Base-by-base conservation (phyloP, 2,888 invertebrate species). In the Campoplex capitator region DNA sequence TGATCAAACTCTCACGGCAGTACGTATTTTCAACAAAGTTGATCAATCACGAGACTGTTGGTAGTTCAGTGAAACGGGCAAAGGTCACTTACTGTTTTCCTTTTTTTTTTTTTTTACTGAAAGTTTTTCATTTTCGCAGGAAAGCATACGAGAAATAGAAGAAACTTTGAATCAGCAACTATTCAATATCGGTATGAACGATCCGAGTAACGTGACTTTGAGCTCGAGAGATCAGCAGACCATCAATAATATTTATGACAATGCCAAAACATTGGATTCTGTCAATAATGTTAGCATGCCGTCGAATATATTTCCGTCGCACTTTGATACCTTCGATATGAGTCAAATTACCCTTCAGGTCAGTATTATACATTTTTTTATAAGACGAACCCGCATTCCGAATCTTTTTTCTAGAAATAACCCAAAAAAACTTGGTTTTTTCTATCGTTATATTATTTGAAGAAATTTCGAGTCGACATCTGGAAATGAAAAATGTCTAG, bases 141-240 rank as follows among this genome's bases (percentile, higher is more conserved):
- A 94, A 85, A 95, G 92, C 85, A 94, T 95, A 70, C 91, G 92
- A 76, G 94, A 94, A 85, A 93, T 95, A 58, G 95, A 95, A 84
- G 94, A 95, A 73, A 94, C 94, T 0, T 88, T 95, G 48, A 94
- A 94, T 89, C 94, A 94, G 62, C 94, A 95, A 87, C 89, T 95
- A 45, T 93, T 94, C 78, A 93, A 91, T 78, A 93, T 94, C 9
- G 92, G 92, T 18, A 89, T 94, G 90, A 92, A 92, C 83, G 88
- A 88, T 65, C 88, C 93, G n/a, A 91, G 88, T 1, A 70, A 92
- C 18, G 91, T 88, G 35, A 89, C 83, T 58, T 80, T 90, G 32
- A 86, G 90, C 38, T 84, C 88, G 58, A 80, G 89, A n/a, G 89
- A 91, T 75, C 91, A 91, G 51, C 90, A 93, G 3, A 89, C 91